phyloP scores from a whole-genome alignment of 64 coral and sea anemone genomes.

The Montipora capricornis region DNA sequence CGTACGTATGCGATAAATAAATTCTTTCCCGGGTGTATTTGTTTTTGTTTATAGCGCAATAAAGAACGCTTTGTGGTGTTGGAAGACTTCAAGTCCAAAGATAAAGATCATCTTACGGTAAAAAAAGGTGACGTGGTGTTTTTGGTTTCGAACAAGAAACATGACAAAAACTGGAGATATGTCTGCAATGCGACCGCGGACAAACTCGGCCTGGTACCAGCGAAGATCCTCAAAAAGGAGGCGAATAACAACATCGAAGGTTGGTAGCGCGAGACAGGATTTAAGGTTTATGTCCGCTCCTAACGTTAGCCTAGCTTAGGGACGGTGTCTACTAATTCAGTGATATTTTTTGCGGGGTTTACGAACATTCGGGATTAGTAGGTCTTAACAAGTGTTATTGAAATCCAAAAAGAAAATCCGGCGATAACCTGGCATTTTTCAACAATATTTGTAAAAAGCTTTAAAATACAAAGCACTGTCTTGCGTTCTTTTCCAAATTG shows the following conservation, averaged over 20 bases:
- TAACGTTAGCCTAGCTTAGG: background rate
- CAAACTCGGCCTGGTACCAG: conserved; percentile 92
- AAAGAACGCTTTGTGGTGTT: conserved; percentile 87
- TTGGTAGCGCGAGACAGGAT: background rate
- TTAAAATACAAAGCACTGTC: too few relatives aligned
- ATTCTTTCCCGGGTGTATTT: background rate
- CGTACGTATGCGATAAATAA: too few relatives aligned
- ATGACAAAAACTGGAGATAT: conserved; percentile 98
- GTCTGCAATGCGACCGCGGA: conserved; percentile 88
- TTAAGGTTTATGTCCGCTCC: background rate
- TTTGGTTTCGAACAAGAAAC: conserved; percentile 95
- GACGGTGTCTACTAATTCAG: too few relatives aligned
- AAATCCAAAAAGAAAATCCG: too few relatives aligned
- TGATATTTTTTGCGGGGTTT: too few relatives aligned
- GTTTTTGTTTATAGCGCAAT: conserved; percentile 62
- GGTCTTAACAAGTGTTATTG: too few relatives aligned
- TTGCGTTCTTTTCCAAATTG: too few relatives aligned
- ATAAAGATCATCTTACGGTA: conserved; percentile 91
- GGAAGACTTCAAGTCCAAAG: conserved; percentile 97
- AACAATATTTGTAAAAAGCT: too few relatives aligned
- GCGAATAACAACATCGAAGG: conserved; percentile 86
- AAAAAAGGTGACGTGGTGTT: conserved; percentile 95
- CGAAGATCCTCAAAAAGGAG: conserved; percentile 88
- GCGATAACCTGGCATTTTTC: too few relatives aligned
- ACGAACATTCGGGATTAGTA: too few relatives aligned